Evolutionary conservation across 2,113 vertebrate species (phyloP), one percentile per base, ranked within the genome.

Genomic region (Alouatta palliata): DNA sequence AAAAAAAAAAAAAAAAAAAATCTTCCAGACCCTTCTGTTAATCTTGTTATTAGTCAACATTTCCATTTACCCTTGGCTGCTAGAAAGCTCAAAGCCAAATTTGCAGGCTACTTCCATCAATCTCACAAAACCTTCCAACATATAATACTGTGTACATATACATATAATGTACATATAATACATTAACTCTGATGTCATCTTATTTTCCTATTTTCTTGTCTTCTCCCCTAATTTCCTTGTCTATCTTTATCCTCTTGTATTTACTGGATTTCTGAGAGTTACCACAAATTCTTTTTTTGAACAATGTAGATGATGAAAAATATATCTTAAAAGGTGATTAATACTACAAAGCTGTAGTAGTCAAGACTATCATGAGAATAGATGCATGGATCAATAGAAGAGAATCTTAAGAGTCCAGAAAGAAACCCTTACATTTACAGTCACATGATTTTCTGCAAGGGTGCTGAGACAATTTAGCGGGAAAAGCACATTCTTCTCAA

Each of bases 21-120:
- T n/a, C n/a, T n/a, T n/a, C n/a, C n/a, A n/a, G n/a, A 66, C 10
- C 79, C 3, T 8, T 43, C 16, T 35, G 12, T 68, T 58, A n/a
- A 77, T 47, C 92, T 81, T 66, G 32, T 52, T 73, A 58, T 21
- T 54, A 70, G 61, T 82, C 68, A 73, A 73, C 40, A 83, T 70
- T 83, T 92, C 61, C 82, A 71, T 82, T 61, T 58, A 76, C 19
- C 49, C 80, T 71, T 58, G 64, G 49, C 76, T 91, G 8, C 37
- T 35, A 86, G 87, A 80, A 92, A 92, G 88, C 47, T 87, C 84
- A 87, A 83, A 75, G 61, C 2, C 37, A 87, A 94, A 90, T n/a
- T 1, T 43, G 8, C 13, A 64, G 47, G 85, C 43, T 19, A 21
- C 49, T 17, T 85, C 56, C 20, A 93, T 66, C 2, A 45, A 88